Evolutionary conservation across 2,888 invertebrate species (phyloP), one percentile per base, ranked within the genome.

Genomic region (Troides helena): DNA sequence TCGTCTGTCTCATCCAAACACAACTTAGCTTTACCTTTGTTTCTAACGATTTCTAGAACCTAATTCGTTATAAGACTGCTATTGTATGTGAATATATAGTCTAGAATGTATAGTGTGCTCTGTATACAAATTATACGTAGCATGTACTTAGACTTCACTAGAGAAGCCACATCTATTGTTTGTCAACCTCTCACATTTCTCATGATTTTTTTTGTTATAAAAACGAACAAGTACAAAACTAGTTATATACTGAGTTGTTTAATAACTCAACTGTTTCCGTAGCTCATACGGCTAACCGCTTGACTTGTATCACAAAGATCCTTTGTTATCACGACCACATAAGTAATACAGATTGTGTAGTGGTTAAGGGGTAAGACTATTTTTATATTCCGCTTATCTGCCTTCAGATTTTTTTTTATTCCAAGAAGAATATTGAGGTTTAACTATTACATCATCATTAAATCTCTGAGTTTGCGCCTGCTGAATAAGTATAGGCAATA

Each of bases 1-100:
- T 76, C 72, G 74, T 69, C 72, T 70, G 69, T 43, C 70, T 68
- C 65, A 59, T 69, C 68, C 69, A 71, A 71, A 73, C 69, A 67
- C 70, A 65, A 62, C 61, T 60, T 67, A 69, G 56, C 25, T 57
- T 65, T 57, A 43, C 53, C 70, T 62, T 67, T 71, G 72, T 71
- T 71, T 68, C 62, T 58, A 72, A 67, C 70, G 70, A 71, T 58
- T 68, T 65, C 56, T 36, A 62, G 64, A 66, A 50, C 23, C 50
- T 71, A 64, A 65, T 65, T 57, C 60, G 6, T 57, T 58, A 18
- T 23, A 2, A 65, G 57, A n/a, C n/a, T 1, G 18, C 21, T 64
- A 36, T 3, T 10, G 23, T 65, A 58, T 25, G 21, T 61, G 4
- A n/a, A 10, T 1, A 36, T 8, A 4, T 18, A 61, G 6, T 7